Base-by-base conservation (phyloP, 2,888 invertebrate genomes). In the Linnaemya vulpina region DNA sequence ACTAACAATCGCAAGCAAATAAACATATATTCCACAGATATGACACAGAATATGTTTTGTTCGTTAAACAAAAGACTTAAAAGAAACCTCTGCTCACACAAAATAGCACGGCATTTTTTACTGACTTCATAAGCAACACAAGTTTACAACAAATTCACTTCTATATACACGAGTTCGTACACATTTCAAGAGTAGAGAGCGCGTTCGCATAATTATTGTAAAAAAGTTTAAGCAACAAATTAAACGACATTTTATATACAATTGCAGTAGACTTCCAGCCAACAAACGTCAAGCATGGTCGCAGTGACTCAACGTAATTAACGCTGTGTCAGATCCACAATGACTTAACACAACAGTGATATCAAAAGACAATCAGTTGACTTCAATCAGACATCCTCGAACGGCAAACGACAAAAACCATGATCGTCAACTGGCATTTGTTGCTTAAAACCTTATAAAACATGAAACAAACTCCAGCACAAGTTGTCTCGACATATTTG, bases 291-390 rank as follows among this genome's bases (percentile, higher is more conserved):
- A 46, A 25, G 55, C 17, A 63, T 35, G 58, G 40, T 38, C 40
- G 55, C 40, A 71, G 68, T 68, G 62, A 89, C 88, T 85, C 89
- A 88, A 88, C 87, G 88, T 90, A 90, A 89, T 89, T 90, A 90
- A 90, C 88, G 87, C 89, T 86, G 55, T 75, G 68, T 40, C 67
- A 60, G 58, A 68, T 67, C 73, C 25, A 63, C 55, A 70, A 63
- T 70, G 68, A 81, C 38, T 75, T 53, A 70, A 63, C 75, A 81
- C 55, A 62, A 25, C 62, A 70, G 38, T 62, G 51, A 67, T 62
- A 67, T 65, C 17, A 49, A 60, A 73, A 82, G 49, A 49, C 81
- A 82, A 82, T 71, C 76, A 82, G 58, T 71, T 51, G 35, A 30
- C 65, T 77, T 58, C 65, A 58, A 65, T 62, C 49, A 63, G 63